phyloP scores from a whole-genome alignment of 37 sponge, comb jelly and placozoan genomes.

The Agelas oroides region DNA sequence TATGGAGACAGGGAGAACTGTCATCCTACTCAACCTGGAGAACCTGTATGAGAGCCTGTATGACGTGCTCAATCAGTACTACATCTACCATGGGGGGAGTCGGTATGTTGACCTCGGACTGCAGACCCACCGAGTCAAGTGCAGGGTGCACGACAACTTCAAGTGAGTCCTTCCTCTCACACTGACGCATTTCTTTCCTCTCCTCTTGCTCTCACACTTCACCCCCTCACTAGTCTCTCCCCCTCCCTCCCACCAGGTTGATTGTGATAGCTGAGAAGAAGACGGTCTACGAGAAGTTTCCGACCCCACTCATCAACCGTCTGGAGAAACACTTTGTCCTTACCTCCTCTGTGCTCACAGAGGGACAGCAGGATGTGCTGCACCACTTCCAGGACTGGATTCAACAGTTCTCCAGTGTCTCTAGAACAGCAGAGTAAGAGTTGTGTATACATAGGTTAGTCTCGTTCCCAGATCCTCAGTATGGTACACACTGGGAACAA shows the following conservation, averaged over 20 bases:
- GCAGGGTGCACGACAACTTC: conserved; percentile 83
- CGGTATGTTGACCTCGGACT: conserved; percentile 93
- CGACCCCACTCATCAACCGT: conserved; percentile 94
- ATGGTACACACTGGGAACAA: too few species aligned
- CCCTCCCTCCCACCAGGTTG: conserved; percentile 48
- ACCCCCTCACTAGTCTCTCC: too few species aligned
- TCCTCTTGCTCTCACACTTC: too few species aligned
- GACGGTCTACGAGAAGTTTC: conserved; percentile 88
- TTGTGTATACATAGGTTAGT: too few species aligned
- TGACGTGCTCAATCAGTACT: conserved; percentile 94
- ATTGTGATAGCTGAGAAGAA: conserved; percentile 87
- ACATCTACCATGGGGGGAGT: conserved; percentile 53
- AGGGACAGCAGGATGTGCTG: conserved; percentile 50
- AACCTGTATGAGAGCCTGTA: conserved; percentile 97
- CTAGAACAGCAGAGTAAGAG: background rate
- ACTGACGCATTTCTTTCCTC: too few species aligned
- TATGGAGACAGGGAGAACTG: conserved; percentile 91
- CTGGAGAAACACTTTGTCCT: conserved; percentile 95
- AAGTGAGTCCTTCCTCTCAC: conserved; percentile 47
- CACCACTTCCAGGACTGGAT: conserved; percentile 61
- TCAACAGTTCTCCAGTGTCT: conserved; percentile 24
- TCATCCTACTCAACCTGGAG: conserved; percentile 93
- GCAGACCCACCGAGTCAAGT: conserved; percentile 87
- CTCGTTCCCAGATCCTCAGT: too few species aligned
- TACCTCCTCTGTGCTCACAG: conserved; percentile 67